Evolutionary conservation across 2,113 vertebrate species (phyloP), one percentile per base, ranked within the genome.

Genomic region (Tragelaphus scriptus): DNA sequence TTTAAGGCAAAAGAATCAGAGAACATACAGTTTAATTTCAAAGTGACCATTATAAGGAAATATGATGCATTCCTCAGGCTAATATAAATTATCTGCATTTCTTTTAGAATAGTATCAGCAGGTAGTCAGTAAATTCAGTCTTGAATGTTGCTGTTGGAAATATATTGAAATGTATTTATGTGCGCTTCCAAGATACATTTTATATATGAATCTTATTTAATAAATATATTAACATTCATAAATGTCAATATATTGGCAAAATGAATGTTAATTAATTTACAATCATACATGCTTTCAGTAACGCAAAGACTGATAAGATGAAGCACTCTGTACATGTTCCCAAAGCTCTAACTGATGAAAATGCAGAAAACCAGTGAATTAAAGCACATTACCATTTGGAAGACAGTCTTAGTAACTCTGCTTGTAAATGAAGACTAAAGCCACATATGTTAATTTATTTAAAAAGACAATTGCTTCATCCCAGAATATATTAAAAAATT

Each of bases 191-290:
- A 56, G 32, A 36, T 56, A 84, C 12, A 26, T 84, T 84, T 56
- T 56, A 56, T 84, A 56, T 56, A 16, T 84, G 53, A 56, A 15
- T 56, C 13, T 36, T 56, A 84, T 36, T 15, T 36, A 56, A 36
- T 36, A 84, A 55, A 40, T 47, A 71, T 71, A 11, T 55, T 85
- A 88, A n/a, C 84, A 88, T 13, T 65, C 36, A 32, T 75, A 95
- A 85, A 97, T 96, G 96, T 96, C 56, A 96, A 28, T 94, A 8
- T 77, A 68, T 77, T 89, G 88, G n/a, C 79, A 97, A 97, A 90
- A 75, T 75, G 40, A 85, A 92, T 79, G 94, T 95, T 87, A 59
- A 53, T 91, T 90, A 96, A 68, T 58, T 96, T 63, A 81, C 21
- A 71, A 77, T 88, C 32, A 81, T 25, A 65, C 58, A 51, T 61